Evolutionary conservation across 2,797 vertebrate genomes (phyloP).

Genomic region (Rhabdophis nuchalis): DNA sequence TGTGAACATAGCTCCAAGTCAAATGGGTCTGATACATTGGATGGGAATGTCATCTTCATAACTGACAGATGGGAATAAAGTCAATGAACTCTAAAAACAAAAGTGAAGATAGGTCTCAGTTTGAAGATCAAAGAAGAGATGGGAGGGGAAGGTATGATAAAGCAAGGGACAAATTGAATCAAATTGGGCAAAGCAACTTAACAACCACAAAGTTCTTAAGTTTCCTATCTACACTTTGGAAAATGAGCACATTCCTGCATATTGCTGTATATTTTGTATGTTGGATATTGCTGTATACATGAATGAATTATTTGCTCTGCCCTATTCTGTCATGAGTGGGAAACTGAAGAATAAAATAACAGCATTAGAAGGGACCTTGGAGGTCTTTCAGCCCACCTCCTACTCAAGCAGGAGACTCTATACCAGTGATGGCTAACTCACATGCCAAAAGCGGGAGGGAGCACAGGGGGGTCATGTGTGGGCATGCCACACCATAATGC

Average conservation of each 20-base stretch:
- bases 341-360: background rate
- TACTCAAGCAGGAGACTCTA: background rate
- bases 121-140: background rate
- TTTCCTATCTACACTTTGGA: too few species aligned
- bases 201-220: background rate
- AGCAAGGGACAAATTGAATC: background rate
- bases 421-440: too few species aligned
- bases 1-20: background rate
- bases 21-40: background rate
- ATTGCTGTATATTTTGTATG: background rate
- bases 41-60: too few species aligned
- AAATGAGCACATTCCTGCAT: background rate
- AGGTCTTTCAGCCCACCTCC: background rate
- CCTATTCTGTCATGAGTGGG: background rate
- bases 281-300: background rate
- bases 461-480: too few species aligned
- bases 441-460: too few species aligned
- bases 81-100: background rate
- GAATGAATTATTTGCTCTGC: background rate
- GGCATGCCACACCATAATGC: too few species aligned
- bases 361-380: background rate
- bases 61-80: background rate
- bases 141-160: background rate
- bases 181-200: background rate
- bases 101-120: background rate